Evolutionary conservation across 2,113 vertebrate genomes (phyloP).

Genomic region (Ictidomys tridecemlineatus): DNA sequence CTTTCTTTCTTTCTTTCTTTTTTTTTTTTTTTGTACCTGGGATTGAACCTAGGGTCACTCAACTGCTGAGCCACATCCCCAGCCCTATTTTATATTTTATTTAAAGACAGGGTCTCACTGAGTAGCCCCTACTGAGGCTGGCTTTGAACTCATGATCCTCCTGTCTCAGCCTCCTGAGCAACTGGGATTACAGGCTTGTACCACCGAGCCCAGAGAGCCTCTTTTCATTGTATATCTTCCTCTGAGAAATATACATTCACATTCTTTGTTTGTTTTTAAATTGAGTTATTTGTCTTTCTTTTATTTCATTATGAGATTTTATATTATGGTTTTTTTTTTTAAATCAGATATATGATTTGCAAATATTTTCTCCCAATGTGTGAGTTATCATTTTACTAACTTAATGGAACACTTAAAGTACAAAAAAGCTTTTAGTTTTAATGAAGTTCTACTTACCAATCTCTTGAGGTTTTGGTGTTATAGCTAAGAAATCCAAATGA

Average conservation of each 20-base stretch:
- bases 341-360: not conserved
- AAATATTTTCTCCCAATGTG: not conserved
- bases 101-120: no score
- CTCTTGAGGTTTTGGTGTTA: not conserved
- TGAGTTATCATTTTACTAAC: not conserved
- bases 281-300: slow-evolving; percentile 23
- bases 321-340: slow-evolving; percentile 1
- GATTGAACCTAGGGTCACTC: no score
- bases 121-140: no score
- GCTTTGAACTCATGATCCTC: no score
- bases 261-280: not conserved
- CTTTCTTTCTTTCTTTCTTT: not conserved
- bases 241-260: slow-evolving; percentile 4
- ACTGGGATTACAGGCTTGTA: no score
- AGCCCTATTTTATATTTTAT: no score
- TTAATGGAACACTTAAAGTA: not conserved
- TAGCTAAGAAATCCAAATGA: not conserved
- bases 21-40: no score
- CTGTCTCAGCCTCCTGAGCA: no score
- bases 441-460: not conserved
- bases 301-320: not conserved
- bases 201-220: no score
- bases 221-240: slow-evolving; percentile 5
- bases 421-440: not conserved
- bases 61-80: no score